Conservation (phyloP, 2,797 vertebrate species). For the Lophotriccus pileatus region DNA sequence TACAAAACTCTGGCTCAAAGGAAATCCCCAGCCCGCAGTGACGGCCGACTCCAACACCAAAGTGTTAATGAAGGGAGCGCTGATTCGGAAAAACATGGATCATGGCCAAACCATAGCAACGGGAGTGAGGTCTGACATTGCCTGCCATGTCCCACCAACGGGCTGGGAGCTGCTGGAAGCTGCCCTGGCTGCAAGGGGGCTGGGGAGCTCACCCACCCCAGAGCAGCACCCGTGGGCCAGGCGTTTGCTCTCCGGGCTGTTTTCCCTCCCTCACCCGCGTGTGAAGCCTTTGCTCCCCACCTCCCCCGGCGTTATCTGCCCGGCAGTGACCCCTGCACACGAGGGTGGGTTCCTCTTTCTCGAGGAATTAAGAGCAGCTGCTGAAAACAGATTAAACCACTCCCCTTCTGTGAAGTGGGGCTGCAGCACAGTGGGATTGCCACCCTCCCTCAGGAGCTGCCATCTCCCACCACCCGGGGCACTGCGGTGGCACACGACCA, state of each 20-base stretch:
- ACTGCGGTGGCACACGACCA: fast-evolving
- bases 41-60: background rate
- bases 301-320: background rate
- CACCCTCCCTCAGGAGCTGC: background rate
- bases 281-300: background rate
- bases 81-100: fast-evolving
- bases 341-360: background rate
- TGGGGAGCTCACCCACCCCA: background rate
- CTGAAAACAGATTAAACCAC: background rate
- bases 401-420: fast-evolving
- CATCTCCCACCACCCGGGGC: background rate
- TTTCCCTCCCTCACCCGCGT: background rate
- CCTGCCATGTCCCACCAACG: fast-evolving
- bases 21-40: background rate
- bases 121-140: fast-evolving
- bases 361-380: background rate
- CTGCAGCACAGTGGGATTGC: background rate
- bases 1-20: background rate
- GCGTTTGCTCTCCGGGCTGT: background rate
- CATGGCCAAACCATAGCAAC: background rate
- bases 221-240: background rate
- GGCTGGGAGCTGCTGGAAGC: background rate
- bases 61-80: background rate
- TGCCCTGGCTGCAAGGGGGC: background rate
- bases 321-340: background rate